Base-by-base conservation (phyloP, 2,888 invertebrate species). In the Meta bourneti region DNA sequence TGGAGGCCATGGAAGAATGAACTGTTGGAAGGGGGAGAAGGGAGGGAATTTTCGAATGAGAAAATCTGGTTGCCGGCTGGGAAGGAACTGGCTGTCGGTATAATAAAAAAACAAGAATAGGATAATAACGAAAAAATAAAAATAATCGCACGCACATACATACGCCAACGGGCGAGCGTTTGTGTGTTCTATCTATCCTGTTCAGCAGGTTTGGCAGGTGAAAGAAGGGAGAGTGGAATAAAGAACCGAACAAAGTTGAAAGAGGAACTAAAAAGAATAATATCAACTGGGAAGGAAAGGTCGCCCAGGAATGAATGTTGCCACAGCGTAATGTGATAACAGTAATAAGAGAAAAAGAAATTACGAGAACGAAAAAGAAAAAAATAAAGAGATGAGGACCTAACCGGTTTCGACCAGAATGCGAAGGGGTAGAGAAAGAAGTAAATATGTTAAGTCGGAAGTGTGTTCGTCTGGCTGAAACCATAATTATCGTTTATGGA, bases 381-480 rank as follows among this genome's bases (percentile, higher is more conserved):
- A 81, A 88, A 74, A 81, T 69, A 54, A 52, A 49, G 70, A 52
- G 51, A 69, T 34, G 82, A 77, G 78, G 34, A 69, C 69, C 54
- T 20, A 84, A 90, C 89, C 84, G 89, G 89, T 90, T 90, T 84
- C 54, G 54, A 51, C 72, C 19, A 84, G 79, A 90, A 84, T 34
- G 71, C 79, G 71, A 78, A 79, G 34, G 82, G 78, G 16, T 75
- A 61, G 74, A 61, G 78, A 82, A 70, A 81, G 70, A 80, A 81
- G 82, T 82, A 86, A 86, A 86, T 90, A 86, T 90, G 90, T 75
- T 74, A 84, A 85, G 90, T 90, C 90, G 90, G 90, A 90, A 90
- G 90, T 90, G 52, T 81, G 80, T 90, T 61, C 61, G 86, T 90
- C 85, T 91, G 78, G 85, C 69, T 70, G 20, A 61, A 61, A 69